These are phyloP conservation scores for Brachionus angularis DNA, from an alignment of 1,140 invertebrate species.

Conservation along the genomic window DNA sequence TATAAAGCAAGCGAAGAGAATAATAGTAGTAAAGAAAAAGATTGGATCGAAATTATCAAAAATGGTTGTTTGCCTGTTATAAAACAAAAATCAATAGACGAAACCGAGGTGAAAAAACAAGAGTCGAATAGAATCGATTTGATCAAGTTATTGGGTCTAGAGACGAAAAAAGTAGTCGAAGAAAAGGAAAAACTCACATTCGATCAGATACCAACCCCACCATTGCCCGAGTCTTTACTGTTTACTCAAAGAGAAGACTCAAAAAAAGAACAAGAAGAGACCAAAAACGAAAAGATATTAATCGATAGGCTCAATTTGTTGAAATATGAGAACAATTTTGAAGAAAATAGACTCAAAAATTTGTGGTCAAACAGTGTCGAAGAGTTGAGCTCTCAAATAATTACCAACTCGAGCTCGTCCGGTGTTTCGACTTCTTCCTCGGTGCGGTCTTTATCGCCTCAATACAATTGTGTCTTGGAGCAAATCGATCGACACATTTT, in stretches of 20 bases:
- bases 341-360: slow-evolving; percentile 9
- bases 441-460: slow-evolving; percentile 9
- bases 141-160: slow-evolving; percentile 1
- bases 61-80: slow-evolving; percentile 1
- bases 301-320: slow-evolving; percentile 17
- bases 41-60: slow-evolving; percentile 17
- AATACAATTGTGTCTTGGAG: slow-evolving; percentile 21
- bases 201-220: neutral
- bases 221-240: too few species aligned
- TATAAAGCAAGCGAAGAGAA: neutral
- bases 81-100: too few species aligned
- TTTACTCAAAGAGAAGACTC: neutral
- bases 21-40: neutral
- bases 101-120: neutral
- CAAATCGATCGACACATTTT: slow-evolving; percentile 14
- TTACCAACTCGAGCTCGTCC: slow-evolving; percentile 2
- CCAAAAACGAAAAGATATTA: slow-evolving; percentile 22
- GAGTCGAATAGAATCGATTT: neutral
- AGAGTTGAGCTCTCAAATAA: neutral
- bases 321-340: slow-evolving; percentile 8
- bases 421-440: slow-evolving; percentile 16
- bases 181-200: too few species aligned
- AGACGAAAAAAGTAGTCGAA: neutral
- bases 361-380: slow-evolving; percentile 8
- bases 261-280: neutral